Evolutionary conservation across 2,113 vertebrate genomes (phyloP).

Genomic region (Camelus dromedarius): DNA sequence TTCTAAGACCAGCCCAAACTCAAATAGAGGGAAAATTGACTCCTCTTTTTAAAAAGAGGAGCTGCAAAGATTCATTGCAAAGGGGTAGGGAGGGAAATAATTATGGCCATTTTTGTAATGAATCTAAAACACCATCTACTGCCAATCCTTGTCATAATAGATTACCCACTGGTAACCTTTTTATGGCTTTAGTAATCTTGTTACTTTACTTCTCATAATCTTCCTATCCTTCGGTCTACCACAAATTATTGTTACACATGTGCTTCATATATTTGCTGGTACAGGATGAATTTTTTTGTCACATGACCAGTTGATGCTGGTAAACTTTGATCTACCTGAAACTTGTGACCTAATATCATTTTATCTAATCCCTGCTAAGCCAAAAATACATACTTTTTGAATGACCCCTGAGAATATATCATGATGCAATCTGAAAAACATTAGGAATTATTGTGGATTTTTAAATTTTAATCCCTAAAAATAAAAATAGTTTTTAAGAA

Average conservation of each 20-base stretch:
- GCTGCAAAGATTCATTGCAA: not conserved
- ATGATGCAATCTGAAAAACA: not conserved
- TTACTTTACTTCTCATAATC: not conserved
- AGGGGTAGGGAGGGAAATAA: not conserved
- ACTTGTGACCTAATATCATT: not conserved
- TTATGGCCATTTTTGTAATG: slow-evolving; percentile 19
- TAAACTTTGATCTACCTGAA: slow-evolving; percentile 20
- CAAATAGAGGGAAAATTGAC: slow-evolving; percentile 10
- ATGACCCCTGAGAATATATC: not conserved
- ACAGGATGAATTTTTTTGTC: not conserved
- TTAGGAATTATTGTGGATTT: not conserved
- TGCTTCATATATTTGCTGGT: not conserved
- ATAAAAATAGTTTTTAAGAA: slow-evolving; percentile 9
- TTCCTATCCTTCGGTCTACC: not conserved
- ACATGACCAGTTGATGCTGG: not conserved
- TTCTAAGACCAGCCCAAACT: not conserved
- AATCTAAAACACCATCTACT: slow-evolving; percentile 24
- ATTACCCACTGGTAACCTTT: not conserved
- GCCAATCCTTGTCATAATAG: not conserved
- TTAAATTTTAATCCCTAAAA: not conserved
- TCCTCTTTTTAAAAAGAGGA: not conserved
- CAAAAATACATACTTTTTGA: slow-evolving; percentile 45
- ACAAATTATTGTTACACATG: not conserved
- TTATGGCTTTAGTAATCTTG: not conserved
- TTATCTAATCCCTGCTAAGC: slow-evolving; percentile 2